Base-by-base conservation (phyloP, 2,888 invertebrate species). In the Pachliopta kotzebuea region DNA sequence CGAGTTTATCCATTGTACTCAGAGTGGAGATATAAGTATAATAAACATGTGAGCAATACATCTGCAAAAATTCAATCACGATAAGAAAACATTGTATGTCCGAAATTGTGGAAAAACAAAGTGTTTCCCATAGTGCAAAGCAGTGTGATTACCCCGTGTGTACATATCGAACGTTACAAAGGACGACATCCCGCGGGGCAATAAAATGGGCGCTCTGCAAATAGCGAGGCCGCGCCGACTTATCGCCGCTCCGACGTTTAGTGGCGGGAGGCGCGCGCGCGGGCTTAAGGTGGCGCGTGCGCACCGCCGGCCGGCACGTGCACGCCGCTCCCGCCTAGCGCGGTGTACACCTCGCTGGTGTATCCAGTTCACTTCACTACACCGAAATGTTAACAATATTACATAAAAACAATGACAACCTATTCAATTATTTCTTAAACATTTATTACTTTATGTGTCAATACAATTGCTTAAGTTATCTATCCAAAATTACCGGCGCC, bases 211-310 rank as follows among this genome's bases (percentile, higher is more conserved):
- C 60, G 68, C 72, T 73, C 72, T 68, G 85, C 81, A 89, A 88
- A 89, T 80, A 89, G 74, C 75, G 82, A 53, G 79, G 76, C 73
- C 59, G 66, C 69, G 72, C 74, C 77, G 79, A 82, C 82, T 84
- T 85, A 85, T 88, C 86, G 74, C 69, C 70, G 77, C 79, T 29
- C 83, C 86, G 86, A 86, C 86, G 79, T 86, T 86, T 85, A 85
- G 85, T 84, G 86, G 85, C 79, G 79, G 73, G 67, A 68, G 81
- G 71, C 81, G 80, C 66, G 71, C 72, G 79, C 72, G 67, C 62
- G 64, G 79, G 86, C 84, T 88, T 86, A 85, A 65, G 65, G 79
- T 65, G 81, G 83, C 83, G 85, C 83, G 87, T 76, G 69, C 56
- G 62, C 68, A 72, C 78, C 79, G 37, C 70, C 70, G 78, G 77